Evolutionary conservation across 64 coral and sea anemone genomes (phyloP), one percentile per base, ranked within the genome.

Genomic region (Hydrozoanthus tunicans): DNA sequence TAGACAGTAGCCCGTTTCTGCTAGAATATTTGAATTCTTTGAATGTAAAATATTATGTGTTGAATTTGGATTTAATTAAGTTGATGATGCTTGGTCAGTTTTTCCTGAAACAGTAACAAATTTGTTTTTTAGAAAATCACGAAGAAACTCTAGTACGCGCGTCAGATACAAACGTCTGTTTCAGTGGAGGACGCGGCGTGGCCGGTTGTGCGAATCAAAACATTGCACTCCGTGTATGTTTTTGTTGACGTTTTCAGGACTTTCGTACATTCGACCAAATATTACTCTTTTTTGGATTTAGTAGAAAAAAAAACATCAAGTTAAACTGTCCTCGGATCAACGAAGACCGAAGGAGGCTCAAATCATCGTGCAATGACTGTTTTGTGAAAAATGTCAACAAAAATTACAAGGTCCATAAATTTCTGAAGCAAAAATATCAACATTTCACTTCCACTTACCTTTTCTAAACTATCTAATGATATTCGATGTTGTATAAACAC

Each of bases 401-500:
- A 20, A 20, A 20, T 20, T 20, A 20, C 20, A 20, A 20, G 20
- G 20, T 20, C 20, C 20, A 20, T 20, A 20, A 20, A 20, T 20
- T 20, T 20, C 20, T 20, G 20, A 20, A 20, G 20, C 20, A 27
- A 72, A 3, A 23, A 72, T 27, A 5, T 24, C 7, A 72, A 8
- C 6, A 24, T 20, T 5, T 26, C 7, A 4, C 7, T 72, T 24
- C 26, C 32, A 83, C 62, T 83, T 32, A 83, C 81, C 81, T 83
- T 83, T 54, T 83, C 54, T 54, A 83, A 68, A 24, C 67, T 26
- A 17, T 83, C 62, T 60, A 83, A 67, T 51, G 81, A 24, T 66
- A 83, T 83, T 83, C 62, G 12, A 83, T 83, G 81, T 68, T 64
- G 51, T 83, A 83, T 83, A 68, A 9, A 83, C 27, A 83, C 81